Evolutionary conservation across 1,140 invertebrate species (phyloP), one percentile per base, ranked within the genome.

Genomic region (Philotrypesis tridentata): DNA sequence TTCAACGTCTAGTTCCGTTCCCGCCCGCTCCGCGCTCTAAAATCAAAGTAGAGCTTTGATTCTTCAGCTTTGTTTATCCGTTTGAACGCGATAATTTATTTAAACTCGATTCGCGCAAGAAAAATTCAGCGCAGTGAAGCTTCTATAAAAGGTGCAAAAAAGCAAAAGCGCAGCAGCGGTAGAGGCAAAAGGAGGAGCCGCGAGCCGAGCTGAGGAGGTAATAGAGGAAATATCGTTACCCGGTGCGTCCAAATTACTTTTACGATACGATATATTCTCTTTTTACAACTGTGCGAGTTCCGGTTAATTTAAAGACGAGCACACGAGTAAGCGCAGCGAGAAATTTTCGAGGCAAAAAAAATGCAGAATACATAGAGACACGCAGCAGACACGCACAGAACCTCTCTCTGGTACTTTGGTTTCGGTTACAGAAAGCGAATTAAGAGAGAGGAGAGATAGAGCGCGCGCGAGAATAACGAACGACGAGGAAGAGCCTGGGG

Each of bases 401-500:
- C 12, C 5, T 2, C 12, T 65, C 55, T 7, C 33, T 12, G 63
- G 79, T 70, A 70, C 79, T 81, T 81, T 75, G 79, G 74, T 77
- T 82, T 77, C 73, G 48, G 73, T 77, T 77, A 72, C 73, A 63
- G 74, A 82, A 82, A 75, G 77, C 48, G 67, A 81, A 77, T 78
- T 81, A 78, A 80, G 77, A 75, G 71, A 79, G 31, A 7, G 31
- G 67, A 67, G 78, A 77, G 82, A 31, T 55, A 61, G 70, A 74
- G 70, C 40, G n/a, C 61, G n/a, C 61, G 65, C 21, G 75, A 76
- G 63, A 73, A 60, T 12, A 55, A 61, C 33, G 77, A 83, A 85
- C 82, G 84, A 84, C n/a, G 80, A 76, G 80, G 78, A 85, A 79
- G 85, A 85, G 78, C 86, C 86, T 80, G 79, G 84, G 87, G 86